Base-by-base conservation (phyloP, 2,113 vertebrate genomes). In the Alethe diademata region DNA sequence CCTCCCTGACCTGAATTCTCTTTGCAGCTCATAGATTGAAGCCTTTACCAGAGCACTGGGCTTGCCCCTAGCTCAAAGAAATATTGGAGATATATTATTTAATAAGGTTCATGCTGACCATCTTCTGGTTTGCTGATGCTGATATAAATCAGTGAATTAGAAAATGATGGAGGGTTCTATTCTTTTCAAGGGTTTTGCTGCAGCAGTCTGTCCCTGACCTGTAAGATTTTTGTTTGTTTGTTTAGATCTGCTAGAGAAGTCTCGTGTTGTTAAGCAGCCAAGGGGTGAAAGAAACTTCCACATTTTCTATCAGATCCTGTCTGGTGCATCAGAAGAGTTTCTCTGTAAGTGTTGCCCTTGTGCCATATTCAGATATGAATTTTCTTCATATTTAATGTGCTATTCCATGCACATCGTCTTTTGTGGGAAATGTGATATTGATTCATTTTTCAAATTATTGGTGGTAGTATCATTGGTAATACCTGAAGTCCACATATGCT, bases 201-300 rank as follows among this genome's bases (percentile, higher is more conserved):
- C n/a, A 65, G 14, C 45, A 22, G 2, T 35, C 54, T 62, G 70
- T 40, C 31, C 33, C 48, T 90, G 83, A 92, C 67, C 61, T 60
- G 8, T 71, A n/a, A 48, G 15, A 36, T 36, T 87, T 84, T 86
- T 76, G 13, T 88, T 71, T 93, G 31, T 64, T 92, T 96, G 24
- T 95, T 89, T 93, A 99, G 99, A 99, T 98, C 98, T 99, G 33
- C 96, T 99, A 58, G 99, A 99, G 98, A 99, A 99, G 90, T 99
- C 99, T 50, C 98, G 99, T 58, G 99, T 99, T 86, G 99, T 99
- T 45, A 99, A 99, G 90, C 99, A 99, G 96, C 99, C 99, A 16
- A 97, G 99, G 95, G 99, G 99, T n/a, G 99, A 99, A 98, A 98
- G 99, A 96, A 99, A 99, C 96, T 99, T 99, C 96, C 99, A 99